Evolutionary conservation across 2,888 invertebrate species (phyloP), one percentile per base, ranked within the genome.

Genomic region (Phoronis australis): DNA sequence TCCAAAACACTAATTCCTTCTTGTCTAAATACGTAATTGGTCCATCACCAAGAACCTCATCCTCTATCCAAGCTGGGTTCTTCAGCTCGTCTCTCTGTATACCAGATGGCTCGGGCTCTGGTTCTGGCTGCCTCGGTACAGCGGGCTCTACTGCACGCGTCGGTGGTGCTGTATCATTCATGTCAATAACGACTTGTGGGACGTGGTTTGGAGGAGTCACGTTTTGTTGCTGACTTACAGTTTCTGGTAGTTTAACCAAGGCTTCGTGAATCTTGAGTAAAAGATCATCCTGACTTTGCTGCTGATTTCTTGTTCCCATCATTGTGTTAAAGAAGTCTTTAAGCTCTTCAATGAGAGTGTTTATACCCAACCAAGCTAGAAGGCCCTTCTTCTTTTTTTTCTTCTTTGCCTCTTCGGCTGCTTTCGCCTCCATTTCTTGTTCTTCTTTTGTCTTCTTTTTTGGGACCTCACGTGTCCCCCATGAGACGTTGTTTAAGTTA

Each of bases 1-100:
- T 89, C 96, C 96, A 97, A 78, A 97, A 97, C 47, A 82, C 82
- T 53, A 87, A 81, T 80, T 97, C 96, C 50, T 87, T 83, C 53
- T 88, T 87, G 23, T 72, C 69, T 49, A 99, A 80, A 68, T 87
- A 87, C 67, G 91, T 90, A 15, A 93, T 87, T 76, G 90, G 90
- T 43, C 95, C 95, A 74, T 91, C 89, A 60, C 88, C 86, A 50
- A 95, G 80, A 49, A 88, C 87, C 0, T 87, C 85, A 74, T 95
- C 92, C 73, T 90, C 90, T 58, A 95, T 87, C 96, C 96, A 96
- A 71, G 87, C 64, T 1, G 95, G 94, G 74, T 93, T 90, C 39
- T 89, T 85, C 5, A 92, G 81, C 59, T 91, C 90, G 65, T 92
- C 90, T 39, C 41, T 47, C n/a, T n/a, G n/a, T n/a, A 37, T 24